phyloP scores from a whole-genome alignment of 2,113 vertebrate genomes.

The Poeciliopsis turrubarensis region DNA sequence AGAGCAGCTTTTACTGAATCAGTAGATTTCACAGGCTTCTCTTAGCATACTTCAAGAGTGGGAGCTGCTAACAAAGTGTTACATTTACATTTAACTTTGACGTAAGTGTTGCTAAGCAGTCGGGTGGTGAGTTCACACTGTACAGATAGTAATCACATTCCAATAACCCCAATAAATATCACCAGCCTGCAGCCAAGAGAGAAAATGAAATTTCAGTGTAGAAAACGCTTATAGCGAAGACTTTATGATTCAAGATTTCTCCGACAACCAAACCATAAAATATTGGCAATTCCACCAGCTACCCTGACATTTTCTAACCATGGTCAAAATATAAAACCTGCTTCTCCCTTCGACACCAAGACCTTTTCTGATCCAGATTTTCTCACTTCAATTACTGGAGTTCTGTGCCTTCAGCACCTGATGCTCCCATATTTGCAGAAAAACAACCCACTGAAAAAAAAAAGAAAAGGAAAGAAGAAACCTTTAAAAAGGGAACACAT shows the following conservation, averaged over 20 bases:
- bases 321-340: constrained; percentile 35
- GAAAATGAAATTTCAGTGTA: not conserved
- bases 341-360: constrained; percentile 28
- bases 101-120: constrained; percentile 41
- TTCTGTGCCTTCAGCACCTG: constrained; percentile 43
- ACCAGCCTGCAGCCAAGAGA: not conserved
- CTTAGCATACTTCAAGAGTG: constrained; percentile 33
- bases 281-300: constrained; percentile 9
- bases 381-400: constrained; percentile 17
- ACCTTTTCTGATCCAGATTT: constrained; percentile 26
- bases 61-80: constrained; percentile 40
- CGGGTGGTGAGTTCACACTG: constrained; percentile 8
- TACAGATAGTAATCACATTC: constrained; percentile 20
- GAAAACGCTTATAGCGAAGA: not conserved
- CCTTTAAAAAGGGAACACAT: constrained; percentile 17
- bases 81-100: constrained; percentile 52
- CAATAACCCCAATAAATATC: constrained; percentile 6
- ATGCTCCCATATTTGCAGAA: constrained; percentile 20
- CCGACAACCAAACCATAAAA: not conserved
- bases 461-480: not conserved
- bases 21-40: constrained; percentile 7
- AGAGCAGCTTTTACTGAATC: constrained; percentile 34
- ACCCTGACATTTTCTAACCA: constrained; percentile 15
- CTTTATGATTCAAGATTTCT: constrained; percentile 3
- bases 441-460: not conserved